Conservation (phyloP, 2,888 invertebrate genomes). For the Isoperla grammatica region DNA sequence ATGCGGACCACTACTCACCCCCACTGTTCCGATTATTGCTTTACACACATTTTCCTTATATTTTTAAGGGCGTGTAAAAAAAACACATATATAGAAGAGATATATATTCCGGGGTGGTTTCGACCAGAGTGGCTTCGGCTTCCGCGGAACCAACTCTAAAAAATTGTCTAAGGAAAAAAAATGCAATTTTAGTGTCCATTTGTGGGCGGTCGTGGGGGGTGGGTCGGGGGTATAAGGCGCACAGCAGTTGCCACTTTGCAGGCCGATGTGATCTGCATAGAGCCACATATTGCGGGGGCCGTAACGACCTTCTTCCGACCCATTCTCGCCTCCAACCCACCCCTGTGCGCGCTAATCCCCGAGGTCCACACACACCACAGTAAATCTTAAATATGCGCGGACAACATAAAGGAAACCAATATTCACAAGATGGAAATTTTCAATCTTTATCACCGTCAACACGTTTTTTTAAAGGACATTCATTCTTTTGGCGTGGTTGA, state of each 20-base stretch:
- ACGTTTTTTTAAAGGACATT: background rate
- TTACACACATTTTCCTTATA: constrained; percentile 24
- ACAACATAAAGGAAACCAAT: constrained; percentile 14
- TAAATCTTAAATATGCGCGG: constrained; percentile 16
- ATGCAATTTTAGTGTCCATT: constrained; percentile 30
- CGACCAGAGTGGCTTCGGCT: constrained; percentile 16
- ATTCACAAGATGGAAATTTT: constrained; percentile 6
- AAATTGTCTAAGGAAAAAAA: constrained; percentile 21
- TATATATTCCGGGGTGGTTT: constrained; percentile 6
- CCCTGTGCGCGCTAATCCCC: constrained; percentile 4
- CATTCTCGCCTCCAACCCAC: constrained; percentile 8
- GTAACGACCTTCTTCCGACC: constrained; percentile 17
- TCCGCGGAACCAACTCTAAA: constrained; percentile 11
- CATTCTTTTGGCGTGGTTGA: no score
- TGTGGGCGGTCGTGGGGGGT: constrained; percentile 6
- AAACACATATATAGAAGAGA: constrained; percentile 12
- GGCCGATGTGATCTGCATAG: constrained; percentile 22
- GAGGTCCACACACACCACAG: constrained; percentile 15
- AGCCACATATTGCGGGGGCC: constrained; percentile 17
- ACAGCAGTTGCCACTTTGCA: constrained; percentile 28
- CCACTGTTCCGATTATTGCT: constrained; percentile 17
- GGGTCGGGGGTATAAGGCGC: constrained; percentile 11
- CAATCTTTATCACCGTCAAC: constrained; percentile 3
- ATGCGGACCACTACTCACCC: constrained; percentile 20
- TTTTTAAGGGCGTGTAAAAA: constrained; percentile 21